Conservation (phyloP, 2,888 invertebrate genomes). For the Apeira syringaria region DNA sequence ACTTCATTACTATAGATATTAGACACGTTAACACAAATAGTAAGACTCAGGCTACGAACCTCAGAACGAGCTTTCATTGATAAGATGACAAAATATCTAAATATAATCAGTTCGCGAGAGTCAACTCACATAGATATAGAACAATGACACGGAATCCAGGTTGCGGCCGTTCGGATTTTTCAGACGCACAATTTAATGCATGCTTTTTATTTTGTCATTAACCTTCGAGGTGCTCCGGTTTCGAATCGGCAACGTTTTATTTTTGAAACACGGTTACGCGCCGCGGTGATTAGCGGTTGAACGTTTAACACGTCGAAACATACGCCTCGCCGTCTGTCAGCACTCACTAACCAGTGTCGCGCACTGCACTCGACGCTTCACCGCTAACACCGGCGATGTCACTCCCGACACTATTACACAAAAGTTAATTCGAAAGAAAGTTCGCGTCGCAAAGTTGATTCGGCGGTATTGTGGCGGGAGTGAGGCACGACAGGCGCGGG, state of each 20-base stretch:
- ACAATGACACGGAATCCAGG: conserved; percentile 51
- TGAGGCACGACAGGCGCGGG: conserved; percentile 55
- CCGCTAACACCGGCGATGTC: conserved; percentile 7
- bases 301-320: conserved; percentile 7
- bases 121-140: conserved; percentile 53
- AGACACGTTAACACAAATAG: conserved; percentile 3
- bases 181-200: conserved; percentile 71
- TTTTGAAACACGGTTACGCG: conserved; percentile 77
- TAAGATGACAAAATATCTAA: conserved; percentile 24
- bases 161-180: conserved; percentile 45
- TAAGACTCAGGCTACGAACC: neutral
- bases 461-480: conserved; percentile 21
- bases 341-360: conserved; percentile 11
- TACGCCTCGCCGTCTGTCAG: conserved; percentile 11
- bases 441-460: conserved; percentile 44
- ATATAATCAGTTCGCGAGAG: conserved; percentile 28
- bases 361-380: conserved; percentile 15
- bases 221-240: conserved; percentile 80
- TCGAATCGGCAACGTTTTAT: conserved; percentile 78
- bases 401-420: conserved; percentile 49
- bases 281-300: conserved; percentile 48
- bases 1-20: conserved; percentile 4
- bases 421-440: conserved; percentile 49
- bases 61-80: conserved; percentile 19
- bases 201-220: conserved; percentile 79